These are phyloP conservation scores for Mimumesa dahlbomi DNA, from an alignment of 2,888 invertebrate genomes.

Conservation along the genomic window DNA sequence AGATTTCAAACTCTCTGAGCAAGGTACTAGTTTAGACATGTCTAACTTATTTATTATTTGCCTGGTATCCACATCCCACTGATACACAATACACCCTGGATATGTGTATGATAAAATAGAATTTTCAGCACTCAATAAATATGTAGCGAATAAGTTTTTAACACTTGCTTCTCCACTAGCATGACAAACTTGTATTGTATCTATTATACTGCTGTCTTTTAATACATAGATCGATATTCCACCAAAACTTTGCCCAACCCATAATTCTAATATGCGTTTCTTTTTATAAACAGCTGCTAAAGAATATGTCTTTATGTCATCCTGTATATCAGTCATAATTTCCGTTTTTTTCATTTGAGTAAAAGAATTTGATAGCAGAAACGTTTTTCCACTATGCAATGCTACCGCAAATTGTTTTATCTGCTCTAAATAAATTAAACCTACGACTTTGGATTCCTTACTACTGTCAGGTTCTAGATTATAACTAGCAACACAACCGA, in stretches of 20 bases:
- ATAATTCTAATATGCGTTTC: slow-evolving; percentile 85
- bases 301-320: slow-evolving; percentile 74
- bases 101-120: slow-evolving; percentile 91
- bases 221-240: slow-evolving; percentile 90
- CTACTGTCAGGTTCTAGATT: slow-evolving; percentile 85
- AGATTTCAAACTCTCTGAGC: slow-evolving; percentile 94
- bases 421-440: slow-evolving; percentile 85
- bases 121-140: slow-evolving; percentile 85
- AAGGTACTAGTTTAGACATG: slow-evolving; percentile 94
- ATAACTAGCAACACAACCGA: slow-evolving; percentile 76
- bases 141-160: slow-evolving; percentile 86
- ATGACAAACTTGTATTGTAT: slow-evolving; percentile 87
- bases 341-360: slow-evolving; percentile 76
- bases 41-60: slow-evolving; percentile 90
- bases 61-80: slow-evolving; percentile 89
- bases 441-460: slow-evolving; percentile 85
- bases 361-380: slow-evolving; percentile 74
- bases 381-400: slow-evolving; percentile 86
- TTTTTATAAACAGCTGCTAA: slow-evolving; percentile 74
- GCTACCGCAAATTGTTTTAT: slow-evolving; percentile 91
- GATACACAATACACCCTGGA: slow-evolving; percentile 93
- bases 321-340: slow-evolving; percentile 75
- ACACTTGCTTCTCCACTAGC: slow-evolving; percentile 82
- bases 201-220: slow-evolving; percentile 80
- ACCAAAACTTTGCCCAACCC: slow-evolving; percentile 93